phyloP scores from a whole-genome alignment of 2,888 invertebrate species.

The Spisula solida region DNA sequence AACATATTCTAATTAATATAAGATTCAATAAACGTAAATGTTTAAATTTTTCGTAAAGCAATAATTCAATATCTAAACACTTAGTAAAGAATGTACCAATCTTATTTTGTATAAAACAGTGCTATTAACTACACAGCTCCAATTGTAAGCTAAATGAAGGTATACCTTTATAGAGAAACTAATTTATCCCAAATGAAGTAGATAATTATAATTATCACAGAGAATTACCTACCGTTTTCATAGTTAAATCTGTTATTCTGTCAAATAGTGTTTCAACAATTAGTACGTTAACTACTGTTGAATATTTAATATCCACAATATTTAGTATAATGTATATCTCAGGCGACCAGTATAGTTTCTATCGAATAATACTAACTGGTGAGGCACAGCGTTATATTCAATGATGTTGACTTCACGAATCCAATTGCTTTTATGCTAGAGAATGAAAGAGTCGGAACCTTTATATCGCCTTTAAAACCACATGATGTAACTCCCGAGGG shows the following conservation, averaged over 20 bases:
- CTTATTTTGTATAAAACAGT: too few relatives aligned
- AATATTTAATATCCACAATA: not conserved
- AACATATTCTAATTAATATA: too few relatives aligned
- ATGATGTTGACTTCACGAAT: slow-evolving; percentile 9
- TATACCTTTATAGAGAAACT: not conserved
- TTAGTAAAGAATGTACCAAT: too few relatives aligned
- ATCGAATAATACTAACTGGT: not conserved
- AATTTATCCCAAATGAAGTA: not conserved
- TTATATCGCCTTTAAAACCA: not conserved
- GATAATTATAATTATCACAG: not conserved
- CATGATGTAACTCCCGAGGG: not conserved
- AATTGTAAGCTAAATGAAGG: not conserved
- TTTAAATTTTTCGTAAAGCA: too few relatives aligned
- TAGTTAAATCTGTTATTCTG: not conserved
- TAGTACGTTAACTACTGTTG: not conserved
- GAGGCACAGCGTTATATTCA: not conserved
- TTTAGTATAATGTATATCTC: not conserved
- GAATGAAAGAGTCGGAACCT: not conserved
- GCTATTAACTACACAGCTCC: not conserved
- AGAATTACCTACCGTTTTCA: slow-evolving; percentile 9
- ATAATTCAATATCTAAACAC: too few relatives aligned
- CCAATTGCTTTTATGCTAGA: slow-evolving; percentile 12
- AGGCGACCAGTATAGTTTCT: not conserved
- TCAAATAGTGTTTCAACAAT: not conserved
- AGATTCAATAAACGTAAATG: too few relatives aligned